These are phyloP conservation scores for Nomada ruficornis DNA, from an alignment of 2,888 invertebrate genomes.

Conservation along the genomic window DNA sequence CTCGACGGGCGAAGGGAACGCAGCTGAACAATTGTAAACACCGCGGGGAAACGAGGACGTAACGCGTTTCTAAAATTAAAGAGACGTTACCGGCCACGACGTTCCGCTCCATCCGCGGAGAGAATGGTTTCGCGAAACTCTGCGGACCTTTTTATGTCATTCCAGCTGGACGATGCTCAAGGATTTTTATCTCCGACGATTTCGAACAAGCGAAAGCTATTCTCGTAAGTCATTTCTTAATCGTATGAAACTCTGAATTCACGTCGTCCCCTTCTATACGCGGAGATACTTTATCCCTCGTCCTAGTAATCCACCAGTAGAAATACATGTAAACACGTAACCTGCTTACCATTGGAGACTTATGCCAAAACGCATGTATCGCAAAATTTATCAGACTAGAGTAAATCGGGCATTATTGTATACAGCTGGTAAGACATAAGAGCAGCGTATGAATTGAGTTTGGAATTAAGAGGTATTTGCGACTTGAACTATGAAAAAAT, in stretches of 20 bases:
- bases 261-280: neutral
- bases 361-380: no score
- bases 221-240: neutral
- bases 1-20: constrained; percentile 63
- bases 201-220: neutral
- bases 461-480: no score
- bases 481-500: no score
- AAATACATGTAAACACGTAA: no score
- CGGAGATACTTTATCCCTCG: no score
- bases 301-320: no score
- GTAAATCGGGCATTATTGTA: no score
- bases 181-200: constrained; percentile 1
- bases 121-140: constrained; percentile 5
- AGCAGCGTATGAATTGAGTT: no score
- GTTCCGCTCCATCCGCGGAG: constrained; percentile 11
- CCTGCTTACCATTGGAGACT: no score
- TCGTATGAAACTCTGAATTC: neutral
- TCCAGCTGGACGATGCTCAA: constrained; percentile 2
- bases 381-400: no score
- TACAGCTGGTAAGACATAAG: no score
- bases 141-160: neutral
- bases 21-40: constrained; percentile 52
- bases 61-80: constrained; percentile 67
- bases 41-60: constrained; percentile 23
- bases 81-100: constrained; percentile 23